These are phyloP conservation scores for Grallaria varia DNA, from an alignment of 2,113 vertebrate species.

Conservation along the genomic window DNA sequence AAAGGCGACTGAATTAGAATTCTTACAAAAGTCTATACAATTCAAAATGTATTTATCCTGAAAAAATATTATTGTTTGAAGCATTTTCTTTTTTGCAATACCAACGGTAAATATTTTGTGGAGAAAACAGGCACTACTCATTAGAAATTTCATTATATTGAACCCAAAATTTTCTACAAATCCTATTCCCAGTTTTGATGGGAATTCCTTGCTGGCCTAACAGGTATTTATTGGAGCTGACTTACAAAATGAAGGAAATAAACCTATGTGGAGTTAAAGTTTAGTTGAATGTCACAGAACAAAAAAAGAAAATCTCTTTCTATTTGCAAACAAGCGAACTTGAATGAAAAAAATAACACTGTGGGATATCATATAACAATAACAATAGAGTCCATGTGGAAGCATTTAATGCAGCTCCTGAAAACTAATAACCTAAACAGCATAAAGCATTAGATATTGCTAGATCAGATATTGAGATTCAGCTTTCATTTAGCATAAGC, in stretches of 20 bases:
- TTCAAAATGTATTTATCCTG: neutral
- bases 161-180: neutral
- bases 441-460: neutral
- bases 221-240: neutral
- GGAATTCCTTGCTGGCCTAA: neutral
- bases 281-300: neutral
- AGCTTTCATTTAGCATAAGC: neutral
- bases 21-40: neutral
- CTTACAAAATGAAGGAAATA: neutral
- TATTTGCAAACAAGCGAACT: neutral
- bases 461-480: neutral
- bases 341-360: neutral
- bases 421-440: neutral
- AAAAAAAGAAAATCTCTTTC: neutral
- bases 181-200: neutral
- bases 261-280: neutral
- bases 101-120: neutral
- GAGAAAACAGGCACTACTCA: neutral
- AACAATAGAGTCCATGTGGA: neutral
- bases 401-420: neutral
- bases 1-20: neutral
- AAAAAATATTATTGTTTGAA: neutral
- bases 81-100: neutral
- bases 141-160: neutral
- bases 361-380: too few species aligned